These are phyloP conservation scores for Drosophila azteca DNA, from an alignment of 1,140 invertebrate genomes.

Conservation along the genomic window DNA sequence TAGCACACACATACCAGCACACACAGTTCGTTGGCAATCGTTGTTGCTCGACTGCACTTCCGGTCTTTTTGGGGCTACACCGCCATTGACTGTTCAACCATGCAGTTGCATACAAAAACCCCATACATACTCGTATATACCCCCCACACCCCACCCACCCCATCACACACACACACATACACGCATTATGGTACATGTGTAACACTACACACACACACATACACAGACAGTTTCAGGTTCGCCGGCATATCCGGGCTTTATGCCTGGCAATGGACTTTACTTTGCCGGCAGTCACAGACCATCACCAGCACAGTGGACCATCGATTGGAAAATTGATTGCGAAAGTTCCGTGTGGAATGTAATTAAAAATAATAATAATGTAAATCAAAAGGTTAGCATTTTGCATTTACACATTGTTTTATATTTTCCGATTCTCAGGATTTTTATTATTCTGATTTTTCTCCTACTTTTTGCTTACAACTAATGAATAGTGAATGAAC, in stretches of 20 bases:
- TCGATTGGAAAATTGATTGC: neutral
- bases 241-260: constrained; percentile 62
- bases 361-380: no score
- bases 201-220: neutral
- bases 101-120: constrained; percentile 40
- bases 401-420: no score
- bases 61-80: constrained; percentile 61
- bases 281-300: constrained; percentile 17
- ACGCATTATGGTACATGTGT: neutral
- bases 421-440: no score
- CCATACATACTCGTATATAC: constrained; percentile 22
- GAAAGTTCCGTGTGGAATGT: no score
- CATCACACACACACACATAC: constrained; percentile 8
- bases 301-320: constrained; percentile 29
- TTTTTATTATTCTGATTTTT: no score
- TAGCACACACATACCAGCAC: constrained; percentile 1
- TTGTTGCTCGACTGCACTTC: constrained; percentile 76
- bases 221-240: constrained; percentile 56
- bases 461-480: no score
- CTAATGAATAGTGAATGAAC: no score
- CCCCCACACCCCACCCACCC: no score
- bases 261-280: constrained; percentile 48
- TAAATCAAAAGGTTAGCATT: no score
- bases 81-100: constrained; percentile 74
- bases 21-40: constrained; percentile 13